A percentile compares a stretch with the other conserved stretches of the same genome.
phyloP scores from a whole-genome alignment of 2,113 vertebrate genomes.

The Thinocorus orbignyianus region DNA sequence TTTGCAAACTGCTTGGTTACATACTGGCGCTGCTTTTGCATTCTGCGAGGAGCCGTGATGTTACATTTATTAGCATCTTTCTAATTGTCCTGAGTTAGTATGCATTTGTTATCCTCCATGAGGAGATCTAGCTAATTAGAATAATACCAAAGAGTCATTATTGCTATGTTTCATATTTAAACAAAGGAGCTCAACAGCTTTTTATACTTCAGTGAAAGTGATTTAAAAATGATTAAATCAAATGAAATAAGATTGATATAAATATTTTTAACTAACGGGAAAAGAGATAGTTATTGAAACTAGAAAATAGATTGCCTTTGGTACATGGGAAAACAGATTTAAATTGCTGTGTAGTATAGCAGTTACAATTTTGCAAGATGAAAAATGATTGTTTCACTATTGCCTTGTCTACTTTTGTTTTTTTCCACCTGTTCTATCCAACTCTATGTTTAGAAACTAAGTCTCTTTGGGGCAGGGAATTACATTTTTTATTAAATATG shows the following conservation, averaged over 20 bases:
- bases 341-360: conserved; percentile 31
- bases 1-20: neutral
- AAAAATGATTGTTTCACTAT: conserved; percentile 51
- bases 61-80: conserved; percentile 30
- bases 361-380: conserved; percentile 39
- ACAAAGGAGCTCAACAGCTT: conserved; percentile 1
- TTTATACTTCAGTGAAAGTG: conserved; percentile 21
- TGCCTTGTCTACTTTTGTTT: neutral
- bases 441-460: conserved; percentile 20
- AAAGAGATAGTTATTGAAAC: conserved; percentile 25
- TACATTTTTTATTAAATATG: conserved; percentile 31
- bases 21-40: neutral
- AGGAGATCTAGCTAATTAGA: conserved; percentile 42
- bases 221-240: conserved; percentile 42
- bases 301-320: conserved; percentile 13
- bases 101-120: conserved; percentile 3
- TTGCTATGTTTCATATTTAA: conserved; percentile 49
- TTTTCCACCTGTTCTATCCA: conserved; percentile 19
- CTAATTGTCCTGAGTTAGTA: conserved; percentile 42
- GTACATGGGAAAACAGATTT: conserved; percentile 36
- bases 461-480: conserved; percentile 14
- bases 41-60: neutral
- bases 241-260: conserved; percentile 30
- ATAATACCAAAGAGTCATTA: conserved; percentile 40
- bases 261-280: conserved; percentile 1